A percentile compares a stretch with the other conserved stretches of the same genome.
phyloP scores from a whole-genome alignment of 2,888 invertebrate species.

The Drosophila nigricruria region DNA sequence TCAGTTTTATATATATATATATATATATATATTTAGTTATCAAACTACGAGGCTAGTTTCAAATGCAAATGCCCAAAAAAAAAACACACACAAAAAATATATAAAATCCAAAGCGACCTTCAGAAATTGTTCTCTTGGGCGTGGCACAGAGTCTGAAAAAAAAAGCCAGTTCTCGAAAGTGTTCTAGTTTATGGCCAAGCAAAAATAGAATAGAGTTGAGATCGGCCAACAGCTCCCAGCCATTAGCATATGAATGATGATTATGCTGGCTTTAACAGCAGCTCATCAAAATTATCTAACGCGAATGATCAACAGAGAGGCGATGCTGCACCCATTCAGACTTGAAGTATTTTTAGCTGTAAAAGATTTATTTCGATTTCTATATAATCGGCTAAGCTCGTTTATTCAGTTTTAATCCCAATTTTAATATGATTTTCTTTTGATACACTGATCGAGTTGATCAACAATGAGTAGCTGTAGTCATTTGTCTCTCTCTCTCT shows the following conservation, averaged over 20 bases:
- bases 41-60: constrained; percentile 38
- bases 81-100: constrained; percentile 3
- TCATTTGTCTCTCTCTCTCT: neutral
- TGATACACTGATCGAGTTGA: neutral
- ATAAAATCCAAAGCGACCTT: constrained; percentile 34
- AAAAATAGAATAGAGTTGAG: constrained; percentile 2
- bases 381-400: neutral
- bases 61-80: constrained; percentile 54
- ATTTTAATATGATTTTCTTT: neutral
- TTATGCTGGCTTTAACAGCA: constrained; percentile 1
- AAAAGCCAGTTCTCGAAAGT: constrained; percentile 42
- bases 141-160: constrained; percentile 23
- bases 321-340: constrained; percentile 9
- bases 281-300: constrained; percentile 13
- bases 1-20: constrained; percentile 1
- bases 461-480: neutral
- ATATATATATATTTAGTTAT: constrained; percentile 31
- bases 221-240: neutral
- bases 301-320: neutral
- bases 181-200: constrained; percentile 34
- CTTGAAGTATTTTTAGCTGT: neutral
- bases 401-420: neutral
- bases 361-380: constrained; percentile 4
- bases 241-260: constrained; percentile 49
- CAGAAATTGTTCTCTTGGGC: constrained; percentile 35